phyloP scores from a whole-genome alignment of 2,888 invertebrate genomes.

The Bembecia ichneumoniformis region DNA sequence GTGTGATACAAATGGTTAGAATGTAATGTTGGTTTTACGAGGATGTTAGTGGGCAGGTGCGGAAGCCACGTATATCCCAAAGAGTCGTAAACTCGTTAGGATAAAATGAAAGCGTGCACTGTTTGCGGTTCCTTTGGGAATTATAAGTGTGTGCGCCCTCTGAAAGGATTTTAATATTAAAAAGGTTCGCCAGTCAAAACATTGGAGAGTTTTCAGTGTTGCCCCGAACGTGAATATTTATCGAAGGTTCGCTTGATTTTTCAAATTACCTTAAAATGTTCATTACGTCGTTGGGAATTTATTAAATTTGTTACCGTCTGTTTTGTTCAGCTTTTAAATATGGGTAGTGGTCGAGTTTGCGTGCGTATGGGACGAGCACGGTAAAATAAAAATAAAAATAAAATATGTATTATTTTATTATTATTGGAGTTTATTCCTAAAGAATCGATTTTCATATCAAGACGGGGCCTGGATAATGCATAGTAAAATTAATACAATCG shows the following conservation, averaged over 20 bases:
- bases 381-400: too few species aligned
- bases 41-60: slow-evolving; percentile 2
- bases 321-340: background rate
- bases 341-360: too few species aligned
- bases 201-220: slow-evolving; percentile 8
- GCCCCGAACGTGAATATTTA: slow-evolving; percentile 14
- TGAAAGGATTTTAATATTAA: slow-evolving; percentile 27
- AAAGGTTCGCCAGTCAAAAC: slow-evolving; percentile 19
- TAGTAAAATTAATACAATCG: too few species aligned
- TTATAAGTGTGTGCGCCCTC: slow-evolving; percentile 14
- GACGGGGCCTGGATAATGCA: too few species aligned
- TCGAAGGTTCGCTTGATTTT: slow-evolving; percentile 9
- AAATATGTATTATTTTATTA: too few species aligned
- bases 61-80: slow-evolving; percentile 15
- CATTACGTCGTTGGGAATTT: background rate
- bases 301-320: slow-evolving; percentile 3
- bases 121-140: slow-evolving; percentile 17
- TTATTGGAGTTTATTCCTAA: too few species aligned
- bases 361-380: too few species aligned
- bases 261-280: slow-evolving; percentile 3
- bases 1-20: background rate
- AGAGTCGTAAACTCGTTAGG: slow-evolving; percentile 20
- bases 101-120: slow-evolving; percentile 17
- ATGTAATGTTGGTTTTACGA: background rate
- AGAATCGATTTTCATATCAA: too few species aligned